Conservation (phyloP, 2,113 vertebrate genomes). For the Notiomystis cincta region DNA sequence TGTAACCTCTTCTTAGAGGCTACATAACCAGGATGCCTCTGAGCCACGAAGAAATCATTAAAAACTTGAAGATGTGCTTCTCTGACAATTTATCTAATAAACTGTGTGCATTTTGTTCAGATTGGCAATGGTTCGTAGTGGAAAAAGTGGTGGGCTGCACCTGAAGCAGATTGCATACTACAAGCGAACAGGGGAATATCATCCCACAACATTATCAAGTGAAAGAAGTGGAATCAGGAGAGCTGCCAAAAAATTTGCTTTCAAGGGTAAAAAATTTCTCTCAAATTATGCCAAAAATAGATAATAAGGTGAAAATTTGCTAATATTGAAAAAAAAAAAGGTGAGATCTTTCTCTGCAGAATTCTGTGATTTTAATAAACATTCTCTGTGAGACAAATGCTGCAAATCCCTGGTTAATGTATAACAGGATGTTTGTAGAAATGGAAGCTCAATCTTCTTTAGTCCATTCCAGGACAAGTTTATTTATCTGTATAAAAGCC, state of each 20-base stretch:
- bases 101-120: conserved; percentile 28
- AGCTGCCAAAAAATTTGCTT: conserved; percentile 77
- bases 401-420: not conserved
- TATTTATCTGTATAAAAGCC: not conserved
- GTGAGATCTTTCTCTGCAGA: not conserved
- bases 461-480: not conserved
- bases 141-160: conserved; percentile 75
- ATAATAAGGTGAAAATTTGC: not conserved
- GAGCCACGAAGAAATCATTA: not conserved
- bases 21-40: not conserved
- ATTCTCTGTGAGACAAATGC: not conserved
- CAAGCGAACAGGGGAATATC: conserved; percentile 71
- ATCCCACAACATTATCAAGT: conserved; percentile 69
- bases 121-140: conserved; percentile 71
- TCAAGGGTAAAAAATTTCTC: conserved; percentile 62
- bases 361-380: not conserved
- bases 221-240: conserved; percentile 78
- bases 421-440: not conserved
- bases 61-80: not conserved
- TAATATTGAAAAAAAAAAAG: not conserved
- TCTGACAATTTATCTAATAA: not conserved
- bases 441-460: not conserved
- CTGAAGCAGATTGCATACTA: conserved; percentile 77
- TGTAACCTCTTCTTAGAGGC: not conserved
- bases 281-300: not conserved